Conservation (phyloP, 2,888 invertebrate species). For the Lochmaea capreae region DNA sequence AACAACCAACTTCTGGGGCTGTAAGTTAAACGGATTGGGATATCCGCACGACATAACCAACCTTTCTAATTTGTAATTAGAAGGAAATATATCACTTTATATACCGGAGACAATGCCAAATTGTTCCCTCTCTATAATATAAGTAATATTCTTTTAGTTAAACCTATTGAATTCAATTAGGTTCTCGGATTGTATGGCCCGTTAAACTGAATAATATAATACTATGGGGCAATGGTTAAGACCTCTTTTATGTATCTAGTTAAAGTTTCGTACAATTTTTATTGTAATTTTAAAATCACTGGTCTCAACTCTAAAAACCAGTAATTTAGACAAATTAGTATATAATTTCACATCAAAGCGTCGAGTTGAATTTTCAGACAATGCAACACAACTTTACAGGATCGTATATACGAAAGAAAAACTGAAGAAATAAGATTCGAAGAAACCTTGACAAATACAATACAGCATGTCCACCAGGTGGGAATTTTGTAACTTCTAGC, state of each 20-base stretch:
- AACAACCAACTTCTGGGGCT: too few species aligned
- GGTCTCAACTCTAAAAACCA: constrained; percentile 1
- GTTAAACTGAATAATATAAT: constrained; percentile 8
- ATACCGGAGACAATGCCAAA: too few species aligned
- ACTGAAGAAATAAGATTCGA: neutral
- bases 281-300: constrained; percentile 12
- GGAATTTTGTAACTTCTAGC: too few species aligned
- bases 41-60: too few species aligned
- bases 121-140: neutral
- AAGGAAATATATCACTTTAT: too few species aligned
- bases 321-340: constrained; percentile 4
- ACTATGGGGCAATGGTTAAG: neutral
- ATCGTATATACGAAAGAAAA: neutral
- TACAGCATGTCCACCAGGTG: too few species aligned
- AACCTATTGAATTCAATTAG: constrained; percentile 13
- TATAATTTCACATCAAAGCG: constrained; percentile 9
- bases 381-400: neutral
- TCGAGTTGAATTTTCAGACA: neutral
- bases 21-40: too few species aligned
- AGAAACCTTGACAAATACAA: neutral
- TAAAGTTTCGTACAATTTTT: neutral
- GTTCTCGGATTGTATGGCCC: neutral
- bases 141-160: constrained; percentile 3
- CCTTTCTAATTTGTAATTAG: too few species aligned
- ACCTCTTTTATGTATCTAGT: neutral